Evolutionary conservation across 2,113 vertebrate genomes (phyloP), one percentile per base, ranked within the genome.

Genomic region (Microcebus lehilahytsara): DNA sequence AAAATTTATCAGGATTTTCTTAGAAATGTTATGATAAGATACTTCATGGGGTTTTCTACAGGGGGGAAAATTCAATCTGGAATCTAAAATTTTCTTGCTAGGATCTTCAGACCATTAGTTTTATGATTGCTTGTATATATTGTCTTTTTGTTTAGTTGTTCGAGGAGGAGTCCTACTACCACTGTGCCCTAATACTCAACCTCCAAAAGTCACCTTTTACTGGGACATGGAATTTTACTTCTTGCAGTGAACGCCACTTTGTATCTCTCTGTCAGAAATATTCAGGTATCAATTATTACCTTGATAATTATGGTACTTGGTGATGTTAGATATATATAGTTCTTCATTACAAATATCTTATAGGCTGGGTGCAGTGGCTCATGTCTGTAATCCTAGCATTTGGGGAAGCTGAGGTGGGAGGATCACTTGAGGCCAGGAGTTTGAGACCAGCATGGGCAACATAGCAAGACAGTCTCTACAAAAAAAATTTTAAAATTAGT

Each of bases 171-270:
- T 97, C 98, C 62, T 93, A 98, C 92, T 98, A 99, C 79, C 98
- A 99, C 56, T 99, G 99, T 11, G 99, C 98, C 71, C 98, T 99
- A 95, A 97, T 99, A 71, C 98, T 99, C 94, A 99, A 99, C 81
- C 98, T 99, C 96, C 98, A 98, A 23, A 98, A 98, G 85, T 99
- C 99, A 9, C 97, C 98, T 0, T 98, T 99, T 95, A 97, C 99
- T 97, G 99, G 99, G 74, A 99, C 99, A 8, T 99, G 99, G 99
- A 99, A 99, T 98, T 99, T 99, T 96, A 98, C 99, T 78, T 98
- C 99, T 90, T 99, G 99, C 96, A 93, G 97, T 56, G 98, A 99
- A 37, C 69, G 2, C 27, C 98, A 99, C n/a, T 96, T 97, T 95
- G 13, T 99, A 93, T 98, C 98, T 89, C 96, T 99, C 91, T 99